Conservation (phyloP, 2,797 vertebrate species). For the Hydrophis major region DNA sequence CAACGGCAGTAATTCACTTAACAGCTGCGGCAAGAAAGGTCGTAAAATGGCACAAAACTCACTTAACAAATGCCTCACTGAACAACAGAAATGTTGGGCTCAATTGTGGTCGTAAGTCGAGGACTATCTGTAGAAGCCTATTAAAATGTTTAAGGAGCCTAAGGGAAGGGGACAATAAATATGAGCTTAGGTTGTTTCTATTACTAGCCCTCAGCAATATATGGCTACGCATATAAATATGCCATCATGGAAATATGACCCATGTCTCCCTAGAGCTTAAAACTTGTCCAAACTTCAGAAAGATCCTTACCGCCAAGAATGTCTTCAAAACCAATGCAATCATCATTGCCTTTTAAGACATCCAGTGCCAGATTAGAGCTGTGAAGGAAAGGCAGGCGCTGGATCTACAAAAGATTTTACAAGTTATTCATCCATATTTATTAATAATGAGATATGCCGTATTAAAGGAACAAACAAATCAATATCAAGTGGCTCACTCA, state of each 20-base stretch:
- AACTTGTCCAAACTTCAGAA: not conserved
- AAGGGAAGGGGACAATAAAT: not conserved
- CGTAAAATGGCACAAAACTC: not conserved
- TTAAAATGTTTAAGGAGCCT: not conserved
- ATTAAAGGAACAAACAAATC: not conserved
- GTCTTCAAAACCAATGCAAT: slow-evolving; percentile 90
- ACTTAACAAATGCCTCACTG: not conserved
- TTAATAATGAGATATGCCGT: not conserved
- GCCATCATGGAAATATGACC: not conserved
- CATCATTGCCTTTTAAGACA: slow-evolving; percentile 86
- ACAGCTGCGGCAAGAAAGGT: not conserved
- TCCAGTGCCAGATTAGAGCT: slow-evolving; percentile 92
- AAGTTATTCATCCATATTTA: not conserved
- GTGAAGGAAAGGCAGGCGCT: slow-evolving; percentile 90
- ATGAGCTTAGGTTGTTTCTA: not conserved
- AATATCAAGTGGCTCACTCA: not conserved
- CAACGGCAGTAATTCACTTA: not conserved
- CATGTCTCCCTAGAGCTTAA: not conserved
- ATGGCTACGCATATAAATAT: not conserved
- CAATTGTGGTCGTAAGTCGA: not conserved
- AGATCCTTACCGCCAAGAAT: slow-evolving; percentile 84
- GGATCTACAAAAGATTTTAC: slow-evolving; percentile 75
- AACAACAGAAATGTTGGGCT: not conserved
- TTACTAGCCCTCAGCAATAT: not conserved
- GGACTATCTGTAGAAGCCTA: not conserved